Base-by-base conservation (phyloP, 2,113 vertebrate genomes). In the Chinchilla lanigera region DNA sequence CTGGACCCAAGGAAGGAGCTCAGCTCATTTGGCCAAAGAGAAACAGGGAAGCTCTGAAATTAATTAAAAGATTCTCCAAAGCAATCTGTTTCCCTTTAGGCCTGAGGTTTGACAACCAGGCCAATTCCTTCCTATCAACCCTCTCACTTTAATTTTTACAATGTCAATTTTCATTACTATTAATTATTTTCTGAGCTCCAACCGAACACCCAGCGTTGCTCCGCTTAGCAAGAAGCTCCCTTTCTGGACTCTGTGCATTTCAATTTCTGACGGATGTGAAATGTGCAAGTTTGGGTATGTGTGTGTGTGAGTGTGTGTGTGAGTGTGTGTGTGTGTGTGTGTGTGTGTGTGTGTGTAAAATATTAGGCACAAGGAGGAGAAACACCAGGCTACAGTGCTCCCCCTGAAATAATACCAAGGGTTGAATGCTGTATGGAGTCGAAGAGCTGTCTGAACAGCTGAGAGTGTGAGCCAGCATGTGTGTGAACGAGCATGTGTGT, bases 161-260 rank as follows among this genome's bases (percentile, higher is more conserved):
- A 95, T 20, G 96, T 98, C 98, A 96, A n/a, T 98, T 98, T 97
- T 98, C 97, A 97, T 98, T 97, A 97, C 96, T 91, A 96, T 97
- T 98, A 97, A 98, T 98, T 97, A 97, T 97, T 96, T 97, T 97
- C 97, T 1, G 30, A 89, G 82, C 90, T 93, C 96, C 56, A 56
- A 78, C 89, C 69, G 91, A 54, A 84, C 87, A 71, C 58, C 16
- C 41, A 3, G 47, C 14, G 3, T n/a, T 47, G 24, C 65, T 86
- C 91, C 52, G 96, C 89, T 83, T 47, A 86, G 82, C 88, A 28
- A 1, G 38, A 71, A 50, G 56, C 22, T 16, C 28, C 65, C 4
- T 54, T 52, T 63, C 75, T 41, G 4, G 33, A 30, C 54, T 63
- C 54, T 58, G 54, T 26, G 5, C 69, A 52, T 58, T 69, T 71